A percentile compares a stretch with the other conserved stretches of the same genome.
phyloP scores from a whole-genome alignment of 2,113 vertebrate species.

The Actenoides hombroni region DNA sequence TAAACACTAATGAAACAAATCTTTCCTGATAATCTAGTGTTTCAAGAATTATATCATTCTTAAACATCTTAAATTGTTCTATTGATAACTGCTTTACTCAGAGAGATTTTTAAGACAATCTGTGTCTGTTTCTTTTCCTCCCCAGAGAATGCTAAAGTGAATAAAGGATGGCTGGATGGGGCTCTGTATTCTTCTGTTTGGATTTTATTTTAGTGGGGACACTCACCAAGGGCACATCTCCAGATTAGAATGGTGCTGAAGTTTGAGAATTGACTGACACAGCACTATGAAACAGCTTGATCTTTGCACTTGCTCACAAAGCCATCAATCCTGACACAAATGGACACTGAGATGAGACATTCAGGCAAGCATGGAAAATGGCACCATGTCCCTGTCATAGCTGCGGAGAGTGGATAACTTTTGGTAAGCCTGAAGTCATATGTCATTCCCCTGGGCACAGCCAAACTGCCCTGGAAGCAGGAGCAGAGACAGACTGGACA shows the following conservation, averaged over 20 bases:
- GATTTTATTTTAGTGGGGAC: neutral
- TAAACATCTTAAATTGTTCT: constrained; percentile 21
- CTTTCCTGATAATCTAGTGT: constrained; percentile 34
- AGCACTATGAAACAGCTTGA: constrained; percentile 7
- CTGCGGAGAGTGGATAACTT: neutral
- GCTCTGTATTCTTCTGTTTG: neutral
- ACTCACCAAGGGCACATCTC: neutral
- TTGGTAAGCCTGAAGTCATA: neutral
- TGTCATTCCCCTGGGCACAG: neutral
- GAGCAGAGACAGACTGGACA: neutral
- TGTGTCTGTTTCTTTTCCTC: neutral
- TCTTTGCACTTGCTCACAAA: constrained; percentile 12
- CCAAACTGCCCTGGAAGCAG: neutral
- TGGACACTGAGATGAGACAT: constrained; percentile 5
- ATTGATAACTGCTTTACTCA: neutral
- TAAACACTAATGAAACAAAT: constrained; percentile 65
- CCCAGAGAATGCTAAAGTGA: neutral
- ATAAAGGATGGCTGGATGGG: neutral
- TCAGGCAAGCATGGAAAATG: constrained; percentile 57
- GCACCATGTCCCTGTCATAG: constrained; percentile 7
- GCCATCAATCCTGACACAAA: constrained; percentile 42
- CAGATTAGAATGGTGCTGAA: neutral
- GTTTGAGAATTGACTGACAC: constrained; percentile 32
- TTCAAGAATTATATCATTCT: constrained; percentile 16
- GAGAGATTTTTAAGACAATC: neutral